A percentile compares a stretch with the other conserved stretches of the same genome.
These are phyloP conservation scores for Formica selysi DNA, from an alignment of 1,140 invertebrate genomes.

Conservation along the genomic window DNA sequence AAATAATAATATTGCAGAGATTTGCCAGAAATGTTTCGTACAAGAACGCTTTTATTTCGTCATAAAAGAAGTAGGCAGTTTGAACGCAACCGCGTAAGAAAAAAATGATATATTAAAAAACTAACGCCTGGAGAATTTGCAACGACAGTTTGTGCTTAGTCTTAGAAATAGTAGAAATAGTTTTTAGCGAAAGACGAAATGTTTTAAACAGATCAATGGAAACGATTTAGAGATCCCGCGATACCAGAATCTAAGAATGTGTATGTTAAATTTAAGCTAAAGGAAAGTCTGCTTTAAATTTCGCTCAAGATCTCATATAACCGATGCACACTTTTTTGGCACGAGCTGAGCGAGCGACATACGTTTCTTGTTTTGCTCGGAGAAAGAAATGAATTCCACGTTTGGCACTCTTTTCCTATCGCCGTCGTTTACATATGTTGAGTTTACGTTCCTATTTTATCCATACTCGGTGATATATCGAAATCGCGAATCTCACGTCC, in stretches of 20 bases:
- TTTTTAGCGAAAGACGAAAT: neutral
- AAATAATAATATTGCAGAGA: neutral
- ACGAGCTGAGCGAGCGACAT: conserved; percentile 11
- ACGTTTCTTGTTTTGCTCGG: conserved; percentile 36
- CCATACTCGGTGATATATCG: conserved; percentile 43
- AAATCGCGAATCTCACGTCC: conserved; percentile 42
- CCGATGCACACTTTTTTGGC: conserved; percentile 38
- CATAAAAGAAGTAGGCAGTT: neutral
- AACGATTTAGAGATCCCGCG: conserved; percentile 19
- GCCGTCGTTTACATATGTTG: conserved; percentile 33
- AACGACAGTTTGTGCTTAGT: neutral
- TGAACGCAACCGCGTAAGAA: neutral
- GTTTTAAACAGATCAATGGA: neutral
- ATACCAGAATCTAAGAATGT: neutral
- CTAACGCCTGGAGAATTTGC: neutral
- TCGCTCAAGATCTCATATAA: conserved; percentile 6
- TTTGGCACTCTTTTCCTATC: neutral
- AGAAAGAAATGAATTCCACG: conserved; percentile 17
- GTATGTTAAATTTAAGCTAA: conserved; percentile 25
- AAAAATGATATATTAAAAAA: conserved; percentile 2
- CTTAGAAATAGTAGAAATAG: no score
- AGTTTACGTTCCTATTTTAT: conserved; percentile 57
- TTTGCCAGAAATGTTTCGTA: neutral
- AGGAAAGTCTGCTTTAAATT: conserved; percentile 38
- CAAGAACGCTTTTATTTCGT: neutral